A percentile compares a stretch with the other conserved stretches of the same genome.
Evolutionary conservation across 2,888 invertebrate genomes (phyloP).

Genomic region (Crocallis elinguaria): DNA sequence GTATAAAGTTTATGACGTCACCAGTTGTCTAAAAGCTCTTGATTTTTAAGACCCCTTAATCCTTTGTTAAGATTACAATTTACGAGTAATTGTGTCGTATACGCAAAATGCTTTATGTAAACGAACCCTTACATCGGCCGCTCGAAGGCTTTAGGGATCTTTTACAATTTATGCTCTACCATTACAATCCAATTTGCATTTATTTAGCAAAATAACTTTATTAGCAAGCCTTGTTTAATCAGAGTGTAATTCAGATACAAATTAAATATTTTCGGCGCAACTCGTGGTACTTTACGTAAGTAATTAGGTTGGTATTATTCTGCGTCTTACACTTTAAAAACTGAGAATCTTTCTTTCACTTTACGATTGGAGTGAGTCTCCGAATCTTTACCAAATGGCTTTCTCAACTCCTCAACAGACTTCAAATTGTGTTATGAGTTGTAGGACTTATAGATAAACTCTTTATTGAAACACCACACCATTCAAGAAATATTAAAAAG

Average conservation of each 20-base stretch:
- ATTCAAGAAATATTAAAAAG: too few relatives aligned
- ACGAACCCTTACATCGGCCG: slow-evolving; percentile 25
- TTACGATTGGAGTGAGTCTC: too few relatives aligned
- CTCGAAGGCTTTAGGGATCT: slow-evolving; percentile 24
- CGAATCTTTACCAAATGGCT: too few relatives aligned
- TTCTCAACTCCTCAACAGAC: too few relatives aligned
- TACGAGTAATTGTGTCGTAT: slow-evolving; percentile 11
- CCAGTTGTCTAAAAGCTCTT: neutral
- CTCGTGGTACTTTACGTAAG: too few relatives aligned
- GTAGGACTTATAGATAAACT: too few relatives aligned
- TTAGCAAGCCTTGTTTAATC: slow-evolving; percentile 25
- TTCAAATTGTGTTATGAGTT: too few relatives aligned
- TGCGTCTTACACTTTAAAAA: too few relatives aligned
- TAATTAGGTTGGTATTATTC: too few relatives aligned
- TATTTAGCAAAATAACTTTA: slow-evolving; percentile 28
- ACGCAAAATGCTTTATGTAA: slow-evolving; percentile 24
- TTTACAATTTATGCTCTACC: slow-evolving; percentile 29
- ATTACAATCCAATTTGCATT: slow-evolving; percentile 35
- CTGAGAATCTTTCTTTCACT: too few relatives aligned
- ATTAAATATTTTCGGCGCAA: slow-evolving; percentile 12
- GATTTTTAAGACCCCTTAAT: neutral
- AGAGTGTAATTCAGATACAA: slow-evolving; percentile 22
- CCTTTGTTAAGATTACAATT: slow-evolving; percentile 11
- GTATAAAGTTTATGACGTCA: neutral
- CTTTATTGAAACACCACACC: too few relatives aligned